Conservation (phyloP, 2,888 invertebrate species). For the Macrosiphum euphorbiae region DNA sequence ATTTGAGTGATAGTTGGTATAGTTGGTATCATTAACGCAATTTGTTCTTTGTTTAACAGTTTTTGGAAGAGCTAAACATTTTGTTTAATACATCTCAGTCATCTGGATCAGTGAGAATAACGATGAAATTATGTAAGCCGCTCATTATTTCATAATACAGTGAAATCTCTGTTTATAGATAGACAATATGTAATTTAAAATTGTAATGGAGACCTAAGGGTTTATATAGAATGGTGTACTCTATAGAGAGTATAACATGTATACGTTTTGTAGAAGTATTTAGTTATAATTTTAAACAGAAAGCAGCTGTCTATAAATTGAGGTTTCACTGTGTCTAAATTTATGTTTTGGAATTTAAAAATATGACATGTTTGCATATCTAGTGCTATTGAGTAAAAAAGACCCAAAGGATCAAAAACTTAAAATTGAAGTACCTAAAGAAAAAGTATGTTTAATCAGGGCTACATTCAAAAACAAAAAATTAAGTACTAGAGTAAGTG, state of each 20-base stretch:
- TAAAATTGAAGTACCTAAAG: slow-evolving; percentile 54
- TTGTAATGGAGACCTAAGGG: background rate
- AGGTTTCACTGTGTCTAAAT: background rate
- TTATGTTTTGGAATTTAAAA: background rate
- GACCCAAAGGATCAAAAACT: slow-evolving; percentile 24
- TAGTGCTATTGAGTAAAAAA: slow-evolving; percentile 49
- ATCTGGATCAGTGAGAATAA: slow-evolving; percentile 55
- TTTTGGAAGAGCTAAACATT: slow-evolving; percentile 59
- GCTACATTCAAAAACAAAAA: slow-evolving; percentile 86
- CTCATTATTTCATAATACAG: background rate
- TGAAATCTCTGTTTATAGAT: background rate
- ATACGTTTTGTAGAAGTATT: background rate
- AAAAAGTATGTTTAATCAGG: slow-evolving; percentile 81
- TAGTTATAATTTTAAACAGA: background rate
- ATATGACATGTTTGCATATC: slow-evolving; percentile 9
- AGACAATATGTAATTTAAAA: background rate
- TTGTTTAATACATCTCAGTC: slow-evolving; percentile 46
- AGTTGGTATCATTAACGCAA: background rate
- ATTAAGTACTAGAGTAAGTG: slow-evolving; percentile 71
- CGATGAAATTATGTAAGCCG: slow-evolving; percentile 52
- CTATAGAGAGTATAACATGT: background rate
- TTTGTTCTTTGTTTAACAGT: slow-evolving; percentile 55
- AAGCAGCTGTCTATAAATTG: background rate
- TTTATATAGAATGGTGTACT: background rate
- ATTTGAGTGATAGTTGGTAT: background rate